Evolutionary conservation across 2,113 vertebrate species (phyloP).

Genomic region (Catharus minimus): DNA sequence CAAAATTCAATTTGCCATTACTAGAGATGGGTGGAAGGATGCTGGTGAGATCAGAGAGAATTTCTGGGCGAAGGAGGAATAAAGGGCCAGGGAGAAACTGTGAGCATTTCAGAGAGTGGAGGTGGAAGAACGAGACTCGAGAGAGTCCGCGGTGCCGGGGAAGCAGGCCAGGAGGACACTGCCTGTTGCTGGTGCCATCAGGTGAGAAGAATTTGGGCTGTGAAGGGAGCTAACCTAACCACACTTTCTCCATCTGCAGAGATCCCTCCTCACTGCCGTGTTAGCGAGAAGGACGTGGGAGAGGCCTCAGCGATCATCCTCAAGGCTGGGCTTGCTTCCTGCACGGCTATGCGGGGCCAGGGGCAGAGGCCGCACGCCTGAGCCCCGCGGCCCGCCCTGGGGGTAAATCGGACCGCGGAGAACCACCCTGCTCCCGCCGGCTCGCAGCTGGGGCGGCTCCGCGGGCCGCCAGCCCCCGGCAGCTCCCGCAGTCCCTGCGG

Average conservation of each 20-base stretch:
- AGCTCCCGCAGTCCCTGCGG: no score
- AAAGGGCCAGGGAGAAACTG: not conserved
- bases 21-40: not conserved
- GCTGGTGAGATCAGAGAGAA: not conserved
- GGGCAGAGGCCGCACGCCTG: not conserved
- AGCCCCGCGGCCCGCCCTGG: not conserved
- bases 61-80: not conserved
- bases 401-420: not conserved
- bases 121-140: not conserved
- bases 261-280: not conserved
- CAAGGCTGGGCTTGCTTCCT: not conserved
- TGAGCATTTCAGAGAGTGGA: not conserved
- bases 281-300: not conserved
- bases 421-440: no score
- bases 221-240: not conserved
- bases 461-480: not conserved
- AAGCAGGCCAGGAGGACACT: not conserved
- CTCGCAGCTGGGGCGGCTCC: not conserved
- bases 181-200: conserved; percentile 6
- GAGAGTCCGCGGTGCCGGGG: not conserved
- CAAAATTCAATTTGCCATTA: not conserved
- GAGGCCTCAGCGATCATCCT: not conserved
- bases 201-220: not conserved
- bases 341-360: fast-evolving
- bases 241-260: not conserved